Evolutionary conservation across 2,888 invertebrate species (phyloP), one percentile per base, ranked within the genome.

Genomic region (Sthenelais limicola): DNA sequence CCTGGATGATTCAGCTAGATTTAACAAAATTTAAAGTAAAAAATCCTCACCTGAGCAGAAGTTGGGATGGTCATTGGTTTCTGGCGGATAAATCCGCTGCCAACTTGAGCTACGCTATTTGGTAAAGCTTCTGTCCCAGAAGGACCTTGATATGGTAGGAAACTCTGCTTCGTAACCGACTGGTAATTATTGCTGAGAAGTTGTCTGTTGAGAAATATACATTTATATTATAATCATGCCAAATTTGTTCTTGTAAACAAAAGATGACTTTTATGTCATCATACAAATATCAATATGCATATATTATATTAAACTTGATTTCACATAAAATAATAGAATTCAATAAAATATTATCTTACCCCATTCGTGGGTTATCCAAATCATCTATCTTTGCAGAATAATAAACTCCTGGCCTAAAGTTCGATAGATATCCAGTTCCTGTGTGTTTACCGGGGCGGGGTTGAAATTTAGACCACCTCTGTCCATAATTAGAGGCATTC

Each of bases 391-490:
- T 79, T 71, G 79, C 79, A 73, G 81, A 84, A 75, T 88, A 88
- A 71, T 85, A 86, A 2, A 88, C 85, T 33, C 81, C 84, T 35
- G 87, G 87, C 51, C 88, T 76, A 71, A 86, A 85, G 77, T 88
- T 88, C 38, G 87, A 83, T 51, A 83, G 74, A 69, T 85, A 88
- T 9, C 88, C 88, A 38, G 87, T 87, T 5, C 87, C 87, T 15
- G 83, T 82, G 74, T 86, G 87, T 21, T 78, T 74, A 9, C 84
- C 84, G 24, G 78, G 77, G n/a, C 84, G 74, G 5, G 87, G 87
- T 74, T 85, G 80, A 76, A 85, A 87, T 35, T 86, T 86, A 35
- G 84, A 77, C 79, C 85, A 73, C 69, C 83, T 80, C 73, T 82
- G 81, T 21, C 86, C 85, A 80, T 85, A 87, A 52, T 84, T 84